A percentile compares a stretch with the other conserved stretches of the same genome.
These are phyloP conservation scores for Noctua janthe DNA, from an alignment of 2,888 invertebrate species.

Conservation along the genomic window DNA sequence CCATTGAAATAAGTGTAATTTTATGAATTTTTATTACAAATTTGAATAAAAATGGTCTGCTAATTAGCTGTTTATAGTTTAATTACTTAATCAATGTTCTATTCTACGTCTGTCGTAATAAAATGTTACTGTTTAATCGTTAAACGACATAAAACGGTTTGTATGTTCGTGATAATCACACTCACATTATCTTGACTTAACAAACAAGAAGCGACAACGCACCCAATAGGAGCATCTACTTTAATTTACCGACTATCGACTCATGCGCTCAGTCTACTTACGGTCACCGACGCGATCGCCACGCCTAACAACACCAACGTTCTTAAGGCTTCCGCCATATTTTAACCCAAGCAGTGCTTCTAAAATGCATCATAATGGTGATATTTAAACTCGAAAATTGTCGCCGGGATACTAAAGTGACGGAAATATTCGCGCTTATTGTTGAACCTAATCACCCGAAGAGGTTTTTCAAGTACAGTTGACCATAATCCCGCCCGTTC, in stretches of 20 bases:
- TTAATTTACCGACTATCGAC: constrained; percentile 53
- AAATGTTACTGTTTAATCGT: constrained; percentile 23
- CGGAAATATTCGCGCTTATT: constrained; percentile 83
- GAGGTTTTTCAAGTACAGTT: constrained; percentile 89
- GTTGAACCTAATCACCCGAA: constrained; percentile 87
- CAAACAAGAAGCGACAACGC: constrained; percentile 62
- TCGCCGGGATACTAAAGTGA: constrained; percentile 82
- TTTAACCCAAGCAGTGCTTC: constrained; percentile 49
- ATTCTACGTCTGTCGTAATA: neutral
- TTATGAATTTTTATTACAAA: neutral
- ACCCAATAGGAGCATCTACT: constrained; percentile 63
- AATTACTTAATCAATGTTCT: neutral
- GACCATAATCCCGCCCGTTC: constrained; percentile 79
- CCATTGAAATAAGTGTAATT: neutral
- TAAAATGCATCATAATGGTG: constrained; percentile 89
- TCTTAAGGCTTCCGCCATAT: constrained; percentile 69
- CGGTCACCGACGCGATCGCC: constrained; percentile 68
- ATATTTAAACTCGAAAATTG: constrained; percentile 82
- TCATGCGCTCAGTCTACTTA: constrained; percentile 66
- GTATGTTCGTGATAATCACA: constrained; percentile 55
- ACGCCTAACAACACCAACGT: constrained; percentile 44
- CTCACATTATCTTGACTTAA: constrained; percentile 67
- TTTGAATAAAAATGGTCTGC: too few relatives aligned
- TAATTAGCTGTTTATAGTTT: neutral
- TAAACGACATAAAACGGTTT: constrained; percentile 22